Evolutionary conservation across 2,113 vertebrate genomes (phyloP).

Genomic region (Zosterops pallidus): DNA sequence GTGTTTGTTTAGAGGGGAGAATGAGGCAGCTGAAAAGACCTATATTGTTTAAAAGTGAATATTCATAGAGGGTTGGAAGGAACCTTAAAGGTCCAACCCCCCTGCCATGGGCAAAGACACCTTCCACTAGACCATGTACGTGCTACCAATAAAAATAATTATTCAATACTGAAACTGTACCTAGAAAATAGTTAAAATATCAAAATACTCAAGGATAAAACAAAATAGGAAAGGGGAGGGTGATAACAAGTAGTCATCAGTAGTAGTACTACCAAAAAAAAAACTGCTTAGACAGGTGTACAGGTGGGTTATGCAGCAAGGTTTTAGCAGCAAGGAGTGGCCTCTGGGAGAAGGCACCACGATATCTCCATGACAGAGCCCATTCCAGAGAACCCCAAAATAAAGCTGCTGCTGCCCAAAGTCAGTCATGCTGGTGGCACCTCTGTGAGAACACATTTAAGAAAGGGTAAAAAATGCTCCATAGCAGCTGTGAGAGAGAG

Average conservation of each 20-base stretch:
- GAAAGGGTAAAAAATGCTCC: background rate
- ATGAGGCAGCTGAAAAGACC: background rate
- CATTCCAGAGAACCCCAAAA: background rate
- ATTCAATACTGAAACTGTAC: background rate
- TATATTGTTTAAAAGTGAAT: background rate
- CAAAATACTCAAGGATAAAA: background rate
- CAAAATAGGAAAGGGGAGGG: background rate
- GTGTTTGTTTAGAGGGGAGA: background rate
- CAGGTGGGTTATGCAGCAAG: background rate
- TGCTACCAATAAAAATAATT: background rate
- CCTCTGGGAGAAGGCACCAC: background rate
- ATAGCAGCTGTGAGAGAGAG: background rate
- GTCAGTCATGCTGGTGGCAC: background rate
- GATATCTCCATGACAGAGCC: background rate
- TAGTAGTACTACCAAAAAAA: background rate
- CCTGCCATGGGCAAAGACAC: background rate
- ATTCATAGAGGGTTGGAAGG: background rate
- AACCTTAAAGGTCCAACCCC: background rate
- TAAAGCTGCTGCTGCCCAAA: background rate
- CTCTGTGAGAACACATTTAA: background rate
- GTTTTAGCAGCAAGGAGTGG: background rate
- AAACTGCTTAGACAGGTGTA: background rate
- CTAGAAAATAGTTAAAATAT: background rate
- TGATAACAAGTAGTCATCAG: background rate
- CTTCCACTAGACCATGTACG: fast-evolving